phyloP scores from a whole-genome alignment of 2,113 vertebrate genomes.

The Equus quagga region DNA sequence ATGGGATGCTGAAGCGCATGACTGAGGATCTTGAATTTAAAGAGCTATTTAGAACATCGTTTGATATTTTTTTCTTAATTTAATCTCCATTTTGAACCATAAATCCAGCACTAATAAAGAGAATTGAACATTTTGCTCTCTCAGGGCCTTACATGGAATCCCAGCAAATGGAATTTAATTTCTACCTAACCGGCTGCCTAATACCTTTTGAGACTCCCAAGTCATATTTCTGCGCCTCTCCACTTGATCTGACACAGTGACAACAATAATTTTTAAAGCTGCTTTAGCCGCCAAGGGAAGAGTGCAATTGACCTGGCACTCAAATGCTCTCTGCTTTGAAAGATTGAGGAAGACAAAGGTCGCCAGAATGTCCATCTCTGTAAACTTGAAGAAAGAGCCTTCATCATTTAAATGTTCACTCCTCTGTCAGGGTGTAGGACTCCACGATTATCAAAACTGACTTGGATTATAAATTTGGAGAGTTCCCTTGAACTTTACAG shows the following conservation, averaged over 20 bases:
- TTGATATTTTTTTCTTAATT: slow-evolving; percentile 70
- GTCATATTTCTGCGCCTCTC: slow-evolving; percentile 71
- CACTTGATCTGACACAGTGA: slow-evolving; percentile 72
- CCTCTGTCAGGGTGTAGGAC: neutral
- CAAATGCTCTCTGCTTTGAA: slow-evolving; percentile 21
- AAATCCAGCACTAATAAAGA: slow-evolving; percentile 80
- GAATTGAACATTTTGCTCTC: slow-evolving; percentile 53
- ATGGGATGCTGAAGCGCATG: neutral
- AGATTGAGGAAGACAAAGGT: neutral
- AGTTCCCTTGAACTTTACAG: slow-evolving; percentile 45
- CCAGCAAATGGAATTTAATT: slow-evolving; percentile 82
- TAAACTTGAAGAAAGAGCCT: slow-evolving; percentile 12
- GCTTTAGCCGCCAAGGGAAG: slow-evolving; percentile 51
- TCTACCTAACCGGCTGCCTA: slow-evolving; percentile 75
- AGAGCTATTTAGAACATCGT: slow-evolving; percentile 67
- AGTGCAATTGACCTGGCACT: slow-evolving; percentile 64
- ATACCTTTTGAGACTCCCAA: slow-evolving; percentile 75
- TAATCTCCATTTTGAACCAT: slow-evolving; percentile 72
- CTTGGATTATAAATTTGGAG: slow-evolving; percentile 47
- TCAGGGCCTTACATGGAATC: slow-evolving; percentile 65
- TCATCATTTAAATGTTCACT: slow-evolving; percentile 20
- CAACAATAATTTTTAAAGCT: slow-evolving; percentile 73
- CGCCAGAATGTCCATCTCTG: neutral
- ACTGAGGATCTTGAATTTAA: slow-evolving; percentile 38
- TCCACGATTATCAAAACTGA: slow-evolving; percentile 41